Evolutionary conservation across 2,888 invertebrate species (phyloP), one percentile per base, ranked within the genome.

Genomic region (Dryobotodes eremita): DNA sequence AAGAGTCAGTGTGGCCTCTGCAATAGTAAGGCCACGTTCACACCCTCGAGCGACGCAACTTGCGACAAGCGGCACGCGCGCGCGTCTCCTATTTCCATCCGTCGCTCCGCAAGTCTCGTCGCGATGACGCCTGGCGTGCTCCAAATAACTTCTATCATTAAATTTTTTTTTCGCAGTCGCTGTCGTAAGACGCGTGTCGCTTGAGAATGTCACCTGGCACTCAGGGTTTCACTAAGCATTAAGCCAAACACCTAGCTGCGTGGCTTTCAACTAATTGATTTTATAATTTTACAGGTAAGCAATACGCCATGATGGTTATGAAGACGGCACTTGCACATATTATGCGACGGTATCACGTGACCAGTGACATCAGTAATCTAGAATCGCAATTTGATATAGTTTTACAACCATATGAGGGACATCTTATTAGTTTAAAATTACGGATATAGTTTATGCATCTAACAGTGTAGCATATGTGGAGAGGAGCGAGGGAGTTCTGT

Each of bases 311-410:
- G 64, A 79, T 70, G 68, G 42, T 36, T 6, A 79, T 80, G 62
- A 80, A 79, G 42, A 80, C 64, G 31, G 61, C 70, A 23, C 53
- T 80, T 4, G 80, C 66, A 3, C 70, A 80, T 17, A 74, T 80
- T n/a, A 26, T 80, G 23, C 70, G 80, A 3, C 59, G 65, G 11
- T 80, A 74, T 53, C 61, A 50, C 11, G 36, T 80, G 10, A 65
- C 59, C 31, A 26, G 65, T 26, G 62, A 79, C 6, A 31, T 79
- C 3, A 62, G 31, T n/a, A 31, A 70, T 6, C 26, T 75, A 26
- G 15, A 62, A 23, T 71, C 10, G 17, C 36, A 62, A 31, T 75
- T 53, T 55, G 79, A 81, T 10, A 13, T 79, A 0, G 15, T 81
- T 23, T 23, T 78, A 1, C 78, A 70, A 70, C 76, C 82, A 42